Evolutionary conservation across 1,140 invertebrate genomes (phyloP).

Genomic region (Orchestia grillus): DNA sequence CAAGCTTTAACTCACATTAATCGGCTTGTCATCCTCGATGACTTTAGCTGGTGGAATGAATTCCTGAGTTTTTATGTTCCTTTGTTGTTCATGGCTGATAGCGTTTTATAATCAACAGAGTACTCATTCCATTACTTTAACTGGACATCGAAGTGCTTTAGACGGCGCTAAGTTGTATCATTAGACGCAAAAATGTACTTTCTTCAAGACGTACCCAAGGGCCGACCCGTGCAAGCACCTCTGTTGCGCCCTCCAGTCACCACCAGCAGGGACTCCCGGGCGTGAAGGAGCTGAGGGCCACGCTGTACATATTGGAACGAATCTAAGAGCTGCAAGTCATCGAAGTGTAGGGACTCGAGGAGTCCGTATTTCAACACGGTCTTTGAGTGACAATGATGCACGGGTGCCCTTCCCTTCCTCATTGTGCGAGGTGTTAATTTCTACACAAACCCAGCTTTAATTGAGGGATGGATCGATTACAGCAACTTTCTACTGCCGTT

Average conservation of each 20-base stretch:
- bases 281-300: not conserved
- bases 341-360: not conserved
- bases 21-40: too few species aligned
- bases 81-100: too few species aligned
- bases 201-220: not conserved
- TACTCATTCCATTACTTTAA: not conserved
- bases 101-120: too few species aligned
- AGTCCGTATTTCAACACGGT: not conserved
- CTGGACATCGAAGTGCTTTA: not conserved
- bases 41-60: too few species aligned
- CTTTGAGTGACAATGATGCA: conserved; percentile 41
- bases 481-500: conserved; percentile 13
- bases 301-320: too few species aligned
- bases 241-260: not conserved
- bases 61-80: too few species aligned
- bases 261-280: not conserved
- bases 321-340: not conserved
- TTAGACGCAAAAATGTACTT: not conserved
- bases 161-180: not conserved
- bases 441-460: not conserved
- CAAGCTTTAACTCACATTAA: too few species aligned
- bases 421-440: conserved; percentile 37
- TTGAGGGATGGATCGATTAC: conserved; percentile 32
- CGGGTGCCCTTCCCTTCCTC: not conserved
- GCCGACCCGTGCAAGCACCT: not conserved